Conservation (phyloP, 2,113 vertebrate genomes). For the Pollimyrus isidori region DNA sequence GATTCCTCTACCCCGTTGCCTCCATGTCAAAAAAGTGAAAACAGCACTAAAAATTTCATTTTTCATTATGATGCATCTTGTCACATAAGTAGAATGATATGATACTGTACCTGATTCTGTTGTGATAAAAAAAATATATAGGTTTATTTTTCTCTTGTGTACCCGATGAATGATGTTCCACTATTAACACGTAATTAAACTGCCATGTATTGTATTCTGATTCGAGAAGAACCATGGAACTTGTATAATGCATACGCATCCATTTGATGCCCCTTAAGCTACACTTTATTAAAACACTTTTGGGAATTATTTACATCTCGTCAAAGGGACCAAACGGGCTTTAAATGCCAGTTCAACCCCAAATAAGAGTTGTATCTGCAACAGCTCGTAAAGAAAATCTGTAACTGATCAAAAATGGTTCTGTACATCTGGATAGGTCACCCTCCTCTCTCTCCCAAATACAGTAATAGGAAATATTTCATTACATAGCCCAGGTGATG, state of each 20-base stretch:
- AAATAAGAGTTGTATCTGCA: background rate
- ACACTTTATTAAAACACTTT: background rate
- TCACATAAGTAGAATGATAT: background rate
- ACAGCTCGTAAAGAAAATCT: background rate
- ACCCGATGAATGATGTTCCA: background rate
- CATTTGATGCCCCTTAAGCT: background rate
- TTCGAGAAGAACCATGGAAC: background rate
- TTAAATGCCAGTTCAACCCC: background rate
- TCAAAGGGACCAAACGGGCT: background rate
- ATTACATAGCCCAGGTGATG: conserved; percentile 20
- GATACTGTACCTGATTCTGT: background rate
- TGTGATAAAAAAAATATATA: background rate
- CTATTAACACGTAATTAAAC: background rate
- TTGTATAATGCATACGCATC: background rate
- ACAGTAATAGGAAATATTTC: conserved; percentile 18
- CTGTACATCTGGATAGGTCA: conserved; percentile 3
- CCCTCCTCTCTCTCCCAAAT: background rate
- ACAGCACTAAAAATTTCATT: background rate
- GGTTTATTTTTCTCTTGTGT: background rate
- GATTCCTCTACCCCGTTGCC: background rate
- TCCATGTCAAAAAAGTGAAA: background rate
- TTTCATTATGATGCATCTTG: background rate
- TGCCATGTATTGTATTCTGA: background rate
- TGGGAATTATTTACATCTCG: background rate
- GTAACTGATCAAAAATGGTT: conserved; percentile 14